These are phyloP conservation scores for Brachyistius frenatus DNA, from an alignment of 2,113 vertebrate species.

Conservation along the genomic window DNA sequence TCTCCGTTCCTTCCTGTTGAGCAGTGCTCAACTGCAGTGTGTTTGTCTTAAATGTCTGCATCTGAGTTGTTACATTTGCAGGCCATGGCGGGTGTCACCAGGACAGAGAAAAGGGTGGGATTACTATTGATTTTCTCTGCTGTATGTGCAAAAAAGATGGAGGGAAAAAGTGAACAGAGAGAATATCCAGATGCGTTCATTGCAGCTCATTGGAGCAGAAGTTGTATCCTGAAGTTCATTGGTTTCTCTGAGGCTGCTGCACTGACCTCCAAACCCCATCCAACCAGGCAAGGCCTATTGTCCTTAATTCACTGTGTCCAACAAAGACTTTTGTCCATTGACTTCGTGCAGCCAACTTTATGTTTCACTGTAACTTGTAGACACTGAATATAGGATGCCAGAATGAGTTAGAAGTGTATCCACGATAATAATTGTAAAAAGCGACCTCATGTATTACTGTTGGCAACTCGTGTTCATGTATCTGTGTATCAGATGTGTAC, in stretches of 20 bases:
- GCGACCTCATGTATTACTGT: conserved; percentile 7
- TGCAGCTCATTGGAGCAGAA: conserved; percentile 64
- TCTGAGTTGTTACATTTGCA: conserved; percentile 25
- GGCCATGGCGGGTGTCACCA: conserved; percentile 43
- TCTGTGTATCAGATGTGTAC: conserved; percentile 16
- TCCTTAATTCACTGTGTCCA: conserved; percentile 11
- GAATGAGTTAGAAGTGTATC: not conserved
- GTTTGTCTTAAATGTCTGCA: conserved; percentile 34
- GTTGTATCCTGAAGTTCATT: conserved; percentile 51
- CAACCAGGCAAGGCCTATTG: not conserved
- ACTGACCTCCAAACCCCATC: conserved; percentile 1
- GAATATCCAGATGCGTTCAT: conserved; percentile 65
- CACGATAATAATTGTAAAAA: conserved; percentile 16
- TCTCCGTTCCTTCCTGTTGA: conserved; percentile 40
- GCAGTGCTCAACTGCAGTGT: conserved; percentile 14
- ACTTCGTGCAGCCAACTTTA: not conserved
- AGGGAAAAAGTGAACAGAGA: conserved; percentile 17
- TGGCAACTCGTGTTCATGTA: conserved; percentile 27
- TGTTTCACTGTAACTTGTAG: conserved; percentile 8
- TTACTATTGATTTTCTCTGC: conserved; percentile 52
- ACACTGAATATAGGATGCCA: not conserved
- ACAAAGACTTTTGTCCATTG: not conserved
- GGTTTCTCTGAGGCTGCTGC: conserved; percentile 36
- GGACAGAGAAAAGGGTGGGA: conserved; percentile 47
- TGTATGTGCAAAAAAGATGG: conserved; percentile 30